phyloP scores from a whole-genome alignment of 2,888 invertebrate genomes.

The Hesperia comma region DNA sequence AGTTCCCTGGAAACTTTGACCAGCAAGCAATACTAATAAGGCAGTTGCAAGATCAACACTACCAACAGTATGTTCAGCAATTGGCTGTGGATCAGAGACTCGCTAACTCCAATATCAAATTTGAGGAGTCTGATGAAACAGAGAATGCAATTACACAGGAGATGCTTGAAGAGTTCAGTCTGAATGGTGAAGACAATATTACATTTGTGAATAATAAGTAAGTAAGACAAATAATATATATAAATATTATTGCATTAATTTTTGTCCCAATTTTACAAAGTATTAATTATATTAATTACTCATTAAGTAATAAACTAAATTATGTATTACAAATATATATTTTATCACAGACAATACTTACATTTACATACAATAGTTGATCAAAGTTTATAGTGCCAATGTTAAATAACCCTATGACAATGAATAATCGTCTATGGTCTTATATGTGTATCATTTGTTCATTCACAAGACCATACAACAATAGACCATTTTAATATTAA shows the following conservation, averaged over 20 bases:
- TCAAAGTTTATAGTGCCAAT: too few species aligned
- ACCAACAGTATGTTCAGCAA: conserved; percentile 99
- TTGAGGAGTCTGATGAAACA: conserved; percentile 53
- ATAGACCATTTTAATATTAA: too few species aligned
- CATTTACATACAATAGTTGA: too few species aligned
- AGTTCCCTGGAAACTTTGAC: conserved; percentile 92
- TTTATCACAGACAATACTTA: too few species aligned
- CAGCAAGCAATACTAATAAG: conserved; percentile 97
- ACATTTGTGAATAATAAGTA: conserved; percentile 64
- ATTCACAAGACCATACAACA: too few species aligned
- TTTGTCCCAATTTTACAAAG: background rate
- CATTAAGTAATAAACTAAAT: too few species aligned
- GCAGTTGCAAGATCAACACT: conserved; percentile 99
- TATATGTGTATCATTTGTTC: too few species aligned
- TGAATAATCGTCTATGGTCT: too few species aligned
- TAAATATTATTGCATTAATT: conserved; percentile 16
- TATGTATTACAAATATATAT: too few species aligned
- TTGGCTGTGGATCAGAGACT: conserved; percentile 84
- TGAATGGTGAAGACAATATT: conserved; percentile 60
- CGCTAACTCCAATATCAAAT: conserved; percentile 65
- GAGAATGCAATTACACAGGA: conserved; percentile 51
- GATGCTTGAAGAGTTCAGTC: conserved; percentile 61
- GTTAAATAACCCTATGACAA: too few species aligned
- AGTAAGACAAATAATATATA: conserved; percentile 45
- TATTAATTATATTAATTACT: too few species aligned